Percentiles rank a stretch among this genome's conserved stretches.
Evolutionary conservation across 2,113 vertebrate species (phyloP).

Genomic region (Progne subis): DNA sequence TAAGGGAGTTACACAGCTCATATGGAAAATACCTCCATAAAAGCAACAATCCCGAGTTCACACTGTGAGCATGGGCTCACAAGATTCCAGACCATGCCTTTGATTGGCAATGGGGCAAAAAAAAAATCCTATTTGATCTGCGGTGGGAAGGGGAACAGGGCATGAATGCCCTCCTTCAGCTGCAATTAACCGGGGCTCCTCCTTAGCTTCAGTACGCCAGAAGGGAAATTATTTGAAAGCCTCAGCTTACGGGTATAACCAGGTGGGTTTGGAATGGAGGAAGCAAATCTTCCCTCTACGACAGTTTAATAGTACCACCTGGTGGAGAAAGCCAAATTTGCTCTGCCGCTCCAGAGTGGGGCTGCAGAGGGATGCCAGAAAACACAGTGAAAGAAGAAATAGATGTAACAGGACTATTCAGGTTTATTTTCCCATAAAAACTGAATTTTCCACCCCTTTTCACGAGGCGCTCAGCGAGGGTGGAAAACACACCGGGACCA

Average conservation of each 20-base stretch:
- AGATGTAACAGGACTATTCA: not conserved
- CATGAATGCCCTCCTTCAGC: not conserved
- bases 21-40: not conserved
- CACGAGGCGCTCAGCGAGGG: rapidly evolving
- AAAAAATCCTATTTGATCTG: not conserved
- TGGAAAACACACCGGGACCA: not conserved
- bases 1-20: not conserved
- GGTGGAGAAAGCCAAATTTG: not conserved
- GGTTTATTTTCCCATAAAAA: not conserved
- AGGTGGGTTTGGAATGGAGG: not conserved
- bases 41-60: not conserved
- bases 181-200: not conserved
- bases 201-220: not conserved
- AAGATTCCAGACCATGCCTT: not conserved
- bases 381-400: rapidly evolving
- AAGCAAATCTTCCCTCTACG: not conserved
- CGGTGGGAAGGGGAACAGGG: not conserved
- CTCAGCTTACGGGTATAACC: not conserved
- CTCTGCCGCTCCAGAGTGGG: not conserved
- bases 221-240: not conserved
- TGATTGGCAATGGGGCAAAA: not conserved
- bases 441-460: not conserved
- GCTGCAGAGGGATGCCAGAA: not conserved
- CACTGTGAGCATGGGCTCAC: rapidly evolving
- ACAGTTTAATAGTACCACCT: slow-evolving; percentile 54